Evolutionary conservation across 2,888 invertebrate species (phyloP), one percentile per base, ranked within the genome.

Genomic region (Gibbula magus): DNA sequence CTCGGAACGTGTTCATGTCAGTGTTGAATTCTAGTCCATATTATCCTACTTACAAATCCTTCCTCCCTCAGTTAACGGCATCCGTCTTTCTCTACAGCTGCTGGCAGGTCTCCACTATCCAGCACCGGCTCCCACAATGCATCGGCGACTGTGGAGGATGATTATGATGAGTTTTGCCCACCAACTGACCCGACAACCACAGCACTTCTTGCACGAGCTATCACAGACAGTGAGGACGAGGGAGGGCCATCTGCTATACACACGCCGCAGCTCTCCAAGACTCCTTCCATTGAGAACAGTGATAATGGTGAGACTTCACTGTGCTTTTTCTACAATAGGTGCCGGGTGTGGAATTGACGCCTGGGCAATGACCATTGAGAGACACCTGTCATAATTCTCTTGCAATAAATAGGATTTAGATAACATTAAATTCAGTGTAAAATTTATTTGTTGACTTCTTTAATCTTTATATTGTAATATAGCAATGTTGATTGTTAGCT

Each of bases 141-240:
- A 10, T 29, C 67, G 16, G 35, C 18, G 2, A 51, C 51, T 25
- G 39, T 51, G 25, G 51, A 45, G 74, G 74, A 74, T 39, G 74
- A 74, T 18, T 35, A 18, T 20, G 77, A 77, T 22, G 66, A 67
- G 25, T 56, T 67, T 45, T 10, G 74, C 51, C 74, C 74, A 13
- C 51, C 88, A 35, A 82, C 83, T 13, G 89, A 89, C 81, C 89
- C 90, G 0, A 84, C 84, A 25, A 84, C 89, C 32, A 87, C 89
- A 0, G 91, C 90, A n/a, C 90, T 89, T 25, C 84, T 91, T n/a
- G 88, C 91, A n/a, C 86, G 88, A 32, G 89, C 89, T 16, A 88
- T 89, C 75, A 91, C 91, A 18, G 91, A 91, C 81, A 90, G 90
- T 73, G 92, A 92, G 70, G 92, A 91, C 56, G 91, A 91, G 67